phyloP scores from a whole-genome alignment of 2,113 vertebrate species.

The Mesembrinibis cayennensis region DNA sequence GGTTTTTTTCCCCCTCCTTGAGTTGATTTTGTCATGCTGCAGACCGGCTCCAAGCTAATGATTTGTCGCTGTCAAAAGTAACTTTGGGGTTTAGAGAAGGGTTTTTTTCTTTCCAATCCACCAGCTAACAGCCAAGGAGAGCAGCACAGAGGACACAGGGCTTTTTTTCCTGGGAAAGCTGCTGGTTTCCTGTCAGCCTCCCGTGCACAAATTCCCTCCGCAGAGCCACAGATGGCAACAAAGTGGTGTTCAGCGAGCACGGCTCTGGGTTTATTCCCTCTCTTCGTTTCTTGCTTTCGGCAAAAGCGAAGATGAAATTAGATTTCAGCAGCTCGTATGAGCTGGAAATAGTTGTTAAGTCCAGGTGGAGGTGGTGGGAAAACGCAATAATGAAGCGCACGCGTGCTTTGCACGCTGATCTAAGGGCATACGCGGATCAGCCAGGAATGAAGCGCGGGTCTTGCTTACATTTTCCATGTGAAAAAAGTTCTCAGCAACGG shows the following conservation, averaged over 20 bases:
- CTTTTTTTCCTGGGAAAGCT: slow-evolving; percentile 45
- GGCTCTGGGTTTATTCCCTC: slow-evolving; percentile 24
- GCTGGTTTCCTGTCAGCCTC: slow-evolving; percentile 38
- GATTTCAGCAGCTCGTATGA: slow-evolving; percentile 2
- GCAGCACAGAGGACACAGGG: slow-evolving; percentile 42
- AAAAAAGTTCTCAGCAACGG: not conserved
- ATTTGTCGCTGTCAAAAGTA: slow-evolving; percentile 28
- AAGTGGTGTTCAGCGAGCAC: slow-evolving; percentile 14
- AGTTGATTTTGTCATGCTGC: not conserved
- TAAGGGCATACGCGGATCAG: not conserved
- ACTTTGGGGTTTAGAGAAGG: slow-evolving; percentile 3
- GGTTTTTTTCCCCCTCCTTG: accelerated
- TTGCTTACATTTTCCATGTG: not conserved
- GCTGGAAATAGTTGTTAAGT: slow-evolving; percentile 12
- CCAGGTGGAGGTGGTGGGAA: slow-evolving; percentile 25
- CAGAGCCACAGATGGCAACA: slow-evolving; percentile 19
- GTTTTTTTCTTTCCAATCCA: not conserved
- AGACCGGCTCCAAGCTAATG: not conserved
- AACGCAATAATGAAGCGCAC: not conserved
- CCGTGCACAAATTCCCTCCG: not conserved
- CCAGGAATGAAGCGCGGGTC: not conserved
- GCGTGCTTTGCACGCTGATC: not conserved
- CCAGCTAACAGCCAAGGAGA: not conserved
- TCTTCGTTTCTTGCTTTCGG: slow-evolving; percentile 5
- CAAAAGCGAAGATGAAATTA: slow-evolving; percentile 49